Evolutionary conservation across 2,113 vertebrate genomes (phyloP).

Genomic region (Parus major): DNA sequence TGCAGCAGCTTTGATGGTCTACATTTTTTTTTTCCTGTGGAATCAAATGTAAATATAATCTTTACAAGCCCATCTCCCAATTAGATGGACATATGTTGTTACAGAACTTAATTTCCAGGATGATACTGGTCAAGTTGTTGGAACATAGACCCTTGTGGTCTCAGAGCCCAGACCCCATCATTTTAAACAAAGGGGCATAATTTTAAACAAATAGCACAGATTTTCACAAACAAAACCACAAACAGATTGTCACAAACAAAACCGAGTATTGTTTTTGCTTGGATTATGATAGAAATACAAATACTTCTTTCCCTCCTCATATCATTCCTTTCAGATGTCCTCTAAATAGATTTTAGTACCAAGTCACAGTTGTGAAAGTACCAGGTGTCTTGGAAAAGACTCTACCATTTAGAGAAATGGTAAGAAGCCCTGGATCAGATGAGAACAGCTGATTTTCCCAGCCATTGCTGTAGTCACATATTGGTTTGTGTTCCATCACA

Average conservation of each 20-base stretch:
- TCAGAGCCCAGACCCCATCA: background rate
- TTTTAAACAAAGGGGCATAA: background rate
- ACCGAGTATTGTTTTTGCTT: background rate
- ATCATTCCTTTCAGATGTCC: background rate
- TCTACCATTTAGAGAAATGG: background rate
- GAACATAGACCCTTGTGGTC: background rate
- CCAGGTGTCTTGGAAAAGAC: background rate
- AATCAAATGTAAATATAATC: conserved; percentile 14
- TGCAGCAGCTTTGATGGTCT: conserved; percentile 47
- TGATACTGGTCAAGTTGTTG: background rate
- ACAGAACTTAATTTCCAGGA: background rate
- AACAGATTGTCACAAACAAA: background rate
- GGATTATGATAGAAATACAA: background rate
- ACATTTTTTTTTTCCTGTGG: background rate
- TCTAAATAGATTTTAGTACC: background rate
- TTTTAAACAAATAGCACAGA: background rate
- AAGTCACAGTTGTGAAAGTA: background rate
- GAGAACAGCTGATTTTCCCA: background rate
- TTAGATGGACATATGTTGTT: conserved; percentile 5
- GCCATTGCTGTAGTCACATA: background rate
- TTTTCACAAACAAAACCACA: background rate
- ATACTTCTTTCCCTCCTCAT: background rate
- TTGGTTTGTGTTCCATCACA: background rate
- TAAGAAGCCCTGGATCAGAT: background rate
- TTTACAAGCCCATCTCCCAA: background rate